Evolutionary conservation across 2,888 invertebrate genomes (phyloP).

Genomic region (Metellina segmentata): DNA sequence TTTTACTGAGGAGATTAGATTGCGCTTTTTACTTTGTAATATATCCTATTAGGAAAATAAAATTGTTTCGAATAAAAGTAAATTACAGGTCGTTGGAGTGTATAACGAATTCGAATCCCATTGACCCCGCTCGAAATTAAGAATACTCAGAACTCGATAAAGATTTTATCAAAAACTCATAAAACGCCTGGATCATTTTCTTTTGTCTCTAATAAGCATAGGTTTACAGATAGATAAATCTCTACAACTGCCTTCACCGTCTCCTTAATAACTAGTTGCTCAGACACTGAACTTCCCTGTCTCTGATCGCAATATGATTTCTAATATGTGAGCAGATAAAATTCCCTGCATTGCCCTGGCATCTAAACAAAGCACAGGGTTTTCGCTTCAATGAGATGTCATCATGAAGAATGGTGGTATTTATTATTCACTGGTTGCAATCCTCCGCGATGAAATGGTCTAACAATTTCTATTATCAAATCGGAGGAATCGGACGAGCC

Average conservation of each 20-base stretch:
- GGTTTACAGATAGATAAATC: slow-evolving; percentile 34
- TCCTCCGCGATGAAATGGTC: slow-evolving; percentile 25
- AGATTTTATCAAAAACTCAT: neutral
- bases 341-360: neutral
- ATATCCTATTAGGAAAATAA: no score
- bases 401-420: slow-evolving; percentile 39
- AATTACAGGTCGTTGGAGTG: no score
- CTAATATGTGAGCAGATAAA: slow-evolving; percentile 29
- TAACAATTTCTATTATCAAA: slow-evolving; percentile 47
- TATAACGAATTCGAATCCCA: neutral
- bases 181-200: neutral
- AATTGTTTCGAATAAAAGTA: no score
- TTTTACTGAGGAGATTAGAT: no score
- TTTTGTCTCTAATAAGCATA: slow-evolving; percentile 1
- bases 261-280: slow-evolving; percentile 61
- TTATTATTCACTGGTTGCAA: slow-evolving; percentile 30
- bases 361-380: slow-evolving; percentile 45
- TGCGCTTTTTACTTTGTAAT: no score
- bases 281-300: slow-evolving; percentile 3
- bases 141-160: neutral
- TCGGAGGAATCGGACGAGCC: neutral
- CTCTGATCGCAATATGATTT: slow-evolving; percentile 20
- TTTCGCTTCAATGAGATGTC: slow-evolving; percentile 30
- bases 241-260: slow-evolving; percentile 18
- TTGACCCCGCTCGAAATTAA: slow-evolving; percentile 1